Conservation (phyloP, 2,888 invertebrate species). For the Saturnia pavonia region DNA sequence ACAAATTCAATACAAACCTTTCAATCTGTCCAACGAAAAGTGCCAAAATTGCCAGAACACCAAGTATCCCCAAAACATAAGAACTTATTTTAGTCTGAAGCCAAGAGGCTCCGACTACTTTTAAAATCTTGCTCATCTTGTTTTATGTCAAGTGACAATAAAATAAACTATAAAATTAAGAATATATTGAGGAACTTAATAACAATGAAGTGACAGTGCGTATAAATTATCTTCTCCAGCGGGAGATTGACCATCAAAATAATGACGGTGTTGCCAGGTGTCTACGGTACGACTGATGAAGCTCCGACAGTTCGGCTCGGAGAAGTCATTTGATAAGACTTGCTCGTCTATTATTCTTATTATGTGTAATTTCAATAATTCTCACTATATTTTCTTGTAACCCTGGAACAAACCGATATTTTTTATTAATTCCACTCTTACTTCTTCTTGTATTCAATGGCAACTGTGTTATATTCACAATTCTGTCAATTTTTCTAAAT, state of each 20-base stretch:
- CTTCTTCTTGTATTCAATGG: no score
- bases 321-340: slow-evolving; percentile 62
- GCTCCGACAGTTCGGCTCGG: slow-evolving; percentile 52
- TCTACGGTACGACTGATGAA: slow-evolving; percentile 55
- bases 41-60: slow-evolving; percentile 85
- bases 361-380: slow-evolving; percentile 54
- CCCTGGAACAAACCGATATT: slow-evolving; percentile 66
- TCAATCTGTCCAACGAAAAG: slow-evolving; percentile 87
- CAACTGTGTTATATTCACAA: no score
- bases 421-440: background rate
- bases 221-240: slow-evolving; percentile 72
- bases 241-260: slow-evolving; percentile 74
- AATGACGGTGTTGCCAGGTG: slow-evolving; percentile 47
- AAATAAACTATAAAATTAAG: slow-evolving; percentile 71
- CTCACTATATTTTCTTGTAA: slow-evolving; percentile 54
- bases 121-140: slow-evolving; percentile 84
- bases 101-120: slow-evolving; percentile 91
- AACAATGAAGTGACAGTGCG: slow-evolving; percentile 81
- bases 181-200: slow-evolving; percentile 79
- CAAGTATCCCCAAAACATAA: slow-evolving; percentile 86
- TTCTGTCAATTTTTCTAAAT: no score
- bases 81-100: slow-evolving; percentile 88
- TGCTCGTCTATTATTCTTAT: slow-evolving; percentile 42
- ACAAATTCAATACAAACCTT: slow-evolving; percentile 62
- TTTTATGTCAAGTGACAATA: slow-evolving; percentile 31